A percentile compares a stretch with the other conserved stretches of the same genome.
These are phyloP conservation scores for Mesoclemmys tuberculata DNA, from an alignment of 2,113 vertebrate genomes.

Conservation along the genomic window DNA sequence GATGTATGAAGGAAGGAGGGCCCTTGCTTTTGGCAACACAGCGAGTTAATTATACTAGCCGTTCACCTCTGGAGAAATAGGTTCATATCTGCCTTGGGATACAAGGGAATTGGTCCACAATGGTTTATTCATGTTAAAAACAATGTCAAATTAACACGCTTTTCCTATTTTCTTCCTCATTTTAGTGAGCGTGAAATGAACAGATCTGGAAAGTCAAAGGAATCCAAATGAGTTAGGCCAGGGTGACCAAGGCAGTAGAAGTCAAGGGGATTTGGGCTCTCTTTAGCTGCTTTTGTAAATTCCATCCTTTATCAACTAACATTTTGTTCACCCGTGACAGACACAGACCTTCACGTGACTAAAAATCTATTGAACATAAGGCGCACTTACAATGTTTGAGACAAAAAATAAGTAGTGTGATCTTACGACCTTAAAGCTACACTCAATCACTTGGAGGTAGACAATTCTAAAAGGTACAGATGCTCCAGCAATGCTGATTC, in stretches of 20 bases:
- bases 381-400: fast-evolving
- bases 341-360: fast-evolving
- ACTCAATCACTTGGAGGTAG: no score
- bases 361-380: not conserved
- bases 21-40: fast-evolving
- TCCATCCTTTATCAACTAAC: not conserved
- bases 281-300: not conserved
- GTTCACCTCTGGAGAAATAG: slow-evolving; percentile 19
- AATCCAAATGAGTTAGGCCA: fast-evolving
- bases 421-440: no score
- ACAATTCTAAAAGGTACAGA: not conserved
- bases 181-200: not conserved
- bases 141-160: not conserved
- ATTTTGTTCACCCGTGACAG: not conserved
- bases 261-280: not conserved
- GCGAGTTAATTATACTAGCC: slow-evolving; percentile 48
- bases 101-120: not conserved
- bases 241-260: not conserved
- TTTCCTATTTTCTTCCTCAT: not conserved
- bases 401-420: fast-evolving
- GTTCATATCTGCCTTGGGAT: slow-evolving; percentile 37
- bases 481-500: not conserved
- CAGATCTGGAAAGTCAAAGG: not conserved
- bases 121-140: slow-evolving; percentile 39
- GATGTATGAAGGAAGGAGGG: fast-evolving